Evolutionary conservation across 2,113 vertebrate genomes (phyloP), one percentile per base, ranked within the genome.

Genomic region (Callaeas wilsoni): DNA sequence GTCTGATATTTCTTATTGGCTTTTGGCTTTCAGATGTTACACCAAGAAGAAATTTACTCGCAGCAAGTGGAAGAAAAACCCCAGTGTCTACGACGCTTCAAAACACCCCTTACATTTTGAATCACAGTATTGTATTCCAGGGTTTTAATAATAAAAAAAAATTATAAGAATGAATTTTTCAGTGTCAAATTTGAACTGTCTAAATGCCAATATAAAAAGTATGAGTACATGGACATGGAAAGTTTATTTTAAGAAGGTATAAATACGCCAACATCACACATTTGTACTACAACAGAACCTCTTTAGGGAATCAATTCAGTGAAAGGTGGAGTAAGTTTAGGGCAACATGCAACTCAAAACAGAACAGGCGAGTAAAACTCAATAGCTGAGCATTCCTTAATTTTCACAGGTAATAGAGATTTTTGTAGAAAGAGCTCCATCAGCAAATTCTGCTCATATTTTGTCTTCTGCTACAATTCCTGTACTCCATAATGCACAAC

Each of bases 11-110:
- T 81, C 55, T 74, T 73, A 49, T 32, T 60, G 75, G 44, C n/a
- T 64, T 96, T 97, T 95, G 74, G 16, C 23, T 90, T 96, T 92
- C 68, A 74, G 33, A 77, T 42, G n/a, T 73, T 52, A 37, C n/a
- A 74, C 69, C 44, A 86, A 59, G 42, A 85, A 62, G 16, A 33
- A 91, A 74, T 85, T 89, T 57, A 73, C 71, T 80, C 50, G 33
- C 0, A 0, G 21, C 42, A 89, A 74, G 53, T 21, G 23, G 39
- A 86, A 80, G 44, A 90, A 90, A 44, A 55, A 87, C 63, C 20
- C 35, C 21, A 33, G 60, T 63, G 50, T 50, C 71, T 84, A 63
- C 87, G 21, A 30, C 16, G 75, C 35, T 81, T 81, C 37, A 84
- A 50, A 14, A 6, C 0, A 0, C 3, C 5, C 10, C 18, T 33